Percentiles rank a stretch among this genome's conserved stretches.
Conservation (phyloP, 1,140 invertebrate genomes). For the Proctacanthus coquilletti region DNA sequence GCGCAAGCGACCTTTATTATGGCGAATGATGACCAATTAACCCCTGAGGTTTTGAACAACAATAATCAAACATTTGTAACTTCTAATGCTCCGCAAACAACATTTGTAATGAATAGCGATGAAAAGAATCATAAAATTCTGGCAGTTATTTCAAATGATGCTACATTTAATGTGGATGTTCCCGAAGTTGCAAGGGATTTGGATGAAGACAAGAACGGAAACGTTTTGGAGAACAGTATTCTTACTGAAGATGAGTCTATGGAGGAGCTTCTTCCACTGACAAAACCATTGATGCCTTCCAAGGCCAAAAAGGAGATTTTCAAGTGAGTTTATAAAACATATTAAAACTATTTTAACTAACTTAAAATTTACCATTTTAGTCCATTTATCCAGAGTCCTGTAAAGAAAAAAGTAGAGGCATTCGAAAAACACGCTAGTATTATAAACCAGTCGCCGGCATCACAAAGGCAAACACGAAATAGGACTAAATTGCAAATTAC, state of each 20-base stretch:
- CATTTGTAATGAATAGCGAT: too few relatives aligned
- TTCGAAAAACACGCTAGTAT: conserved; percentile 35
- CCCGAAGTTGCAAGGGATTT: too few relatives aligned
- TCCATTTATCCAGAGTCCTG: conserved; percentile 40
- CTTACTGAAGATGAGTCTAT: conserved; percentile 25
- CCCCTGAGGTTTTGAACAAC: too few relatives aligned
- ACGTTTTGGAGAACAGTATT: conserved; percentile 11
- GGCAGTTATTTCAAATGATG: conserved; percentile 7
- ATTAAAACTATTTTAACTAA: not conserved
- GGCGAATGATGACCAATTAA: too few relatives aligned
- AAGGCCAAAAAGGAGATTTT: conserved; percentile 21
- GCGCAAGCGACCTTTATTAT: conserved; percentile 9
- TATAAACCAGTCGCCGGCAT: conserved; percentile 20
- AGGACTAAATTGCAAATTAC: too few relatives aligned
- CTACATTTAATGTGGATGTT: conserved; percentile 14
- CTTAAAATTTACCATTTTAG: conserved; percentile 28
- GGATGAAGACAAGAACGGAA: conserved; percentile 6
- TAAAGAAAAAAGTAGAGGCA: conserved; percentile 43
- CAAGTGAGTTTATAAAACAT: conserved; percentile 15
- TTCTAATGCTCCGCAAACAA: conserved; percentile 8
- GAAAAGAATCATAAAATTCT: conserved; percentile 7
- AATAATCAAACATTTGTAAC: too few relatives aligned
- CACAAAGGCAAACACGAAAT: not conserved
- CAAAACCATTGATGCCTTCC: conserved; percentile 1
- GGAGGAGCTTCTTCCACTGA: conserved; percentile 3